A percentile compares a stretch with the other conserved stretches of the same genome.
phyloP scores from a whole-genome alignment of 2,113 vertebrate species.

The Eleginops maclovinus region DNA sequence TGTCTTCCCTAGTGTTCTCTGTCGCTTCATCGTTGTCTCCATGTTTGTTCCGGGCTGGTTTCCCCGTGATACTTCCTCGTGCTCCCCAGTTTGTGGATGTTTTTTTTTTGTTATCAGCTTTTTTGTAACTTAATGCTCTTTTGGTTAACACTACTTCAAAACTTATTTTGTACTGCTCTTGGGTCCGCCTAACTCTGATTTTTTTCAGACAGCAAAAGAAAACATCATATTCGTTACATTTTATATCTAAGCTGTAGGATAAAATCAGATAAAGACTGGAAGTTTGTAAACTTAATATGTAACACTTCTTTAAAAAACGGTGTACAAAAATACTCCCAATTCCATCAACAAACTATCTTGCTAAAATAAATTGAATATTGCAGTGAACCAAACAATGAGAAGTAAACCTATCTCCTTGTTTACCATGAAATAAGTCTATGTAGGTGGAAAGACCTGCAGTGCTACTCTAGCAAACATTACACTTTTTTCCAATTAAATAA shows the following conservation, averaged over 20 bases:
- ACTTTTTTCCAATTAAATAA: background rate
- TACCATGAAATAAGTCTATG: background rate
- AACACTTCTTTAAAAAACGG: background rate
- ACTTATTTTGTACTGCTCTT: too few relatives aligned
- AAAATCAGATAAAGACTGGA: background rate
- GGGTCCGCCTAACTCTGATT: too few relatives aligned
- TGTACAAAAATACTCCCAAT: background rate
- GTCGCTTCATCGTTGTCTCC: too few relatives aligned
- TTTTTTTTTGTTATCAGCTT: too few relatives aligned
- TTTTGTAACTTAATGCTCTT: too few relatives aligned
- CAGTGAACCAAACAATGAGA: background rate
- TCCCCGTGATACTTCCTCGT: too few relatives aligned
- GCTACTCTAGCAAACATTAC: background rate
- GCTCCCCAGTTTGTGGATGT: too few relatives aligned
- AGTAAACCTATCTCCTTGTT: background rate
- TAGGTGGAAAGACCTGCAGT: background rate
- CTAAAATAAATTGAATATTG: background rate
- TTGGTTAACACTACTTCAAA: too few relatives aligned
- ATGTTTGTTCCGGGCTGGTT: too few relatives aligned
- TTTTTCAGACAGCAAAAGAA: background rate
- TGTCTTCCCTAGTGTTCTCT: too few relatives aligned
- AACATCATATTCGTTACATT: background rate
- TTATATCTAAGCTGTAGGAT: background rate
- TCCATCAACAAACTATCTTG: background rate
- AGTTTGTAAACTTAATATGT: background rate